These are phyloP conservation scores for Synergus umbraculus DNA, from an alignment of 2,888 invertebrate species.

Conservation along the genomic window DNA sequence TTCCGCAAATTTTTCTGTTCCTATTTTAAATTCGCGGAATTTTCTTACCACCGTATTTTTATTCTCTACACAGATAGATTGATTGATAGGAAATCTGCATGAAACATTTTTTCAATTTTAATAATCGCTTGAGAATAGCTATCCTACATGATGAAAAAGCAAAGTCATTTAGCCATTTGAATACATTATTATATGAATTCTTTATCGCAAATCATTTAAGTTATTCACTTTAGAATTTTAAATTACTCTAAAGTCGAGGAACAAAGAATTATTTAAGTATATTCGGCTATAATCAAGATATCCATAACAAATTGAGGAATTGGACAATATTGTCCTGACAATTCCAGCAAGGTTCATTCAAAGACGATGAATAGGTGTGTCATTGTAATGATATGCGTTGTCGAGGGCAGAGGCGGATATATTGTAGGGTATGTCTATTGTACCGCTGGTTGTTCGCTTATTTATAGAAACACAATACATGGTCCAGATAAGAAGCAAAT, in stretches of 20 bases:
- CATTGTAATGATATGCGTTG: constrained; percentile 24
- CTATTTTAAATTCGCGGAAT: too few species aligned
- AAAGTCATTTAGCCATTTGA: neutral
- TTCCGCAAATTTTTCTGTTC: too few species aligned
- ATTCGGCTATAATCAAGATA: too few species aligned
- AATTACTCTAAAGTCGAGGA: neutral
- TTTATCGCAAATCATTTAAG: neutral
- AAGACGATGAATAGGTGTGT: constrained; percentile 27
- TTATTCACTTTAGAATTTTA: neutral
- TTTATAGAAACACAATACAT: constrained; percentile 24
- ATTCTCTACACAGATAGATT: too few species aligned
- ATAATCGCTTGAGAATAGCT: neutral
- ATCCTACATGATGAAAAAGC: neutral
- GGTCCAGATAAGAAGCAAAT: constrained; percentile 23
- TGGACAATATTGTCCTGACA: neutral
- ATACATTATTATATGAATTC: neutral
- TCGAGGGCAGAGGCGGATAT: constrained; percentile 19
- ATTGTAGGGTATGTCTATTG: constrained; percentile 1
- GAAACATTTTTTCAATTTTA: too few species aligned
- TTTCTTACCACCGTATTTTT: too few species aligned
- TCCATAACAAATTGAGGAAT: too few species aligned
- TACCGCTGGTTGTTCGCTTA: constrained; percentile 22
- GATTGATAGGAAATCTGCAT: too few species aligned
- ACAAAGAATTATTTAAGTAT: neutral
- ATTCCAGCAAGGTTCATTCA: constrained; percentile 5